A percentile compares a stretch with the other conserved stretches of the same genome.
Conservation (phyloP, 2,113 vertebrate genomes). For the Strix aluco region DNA sequence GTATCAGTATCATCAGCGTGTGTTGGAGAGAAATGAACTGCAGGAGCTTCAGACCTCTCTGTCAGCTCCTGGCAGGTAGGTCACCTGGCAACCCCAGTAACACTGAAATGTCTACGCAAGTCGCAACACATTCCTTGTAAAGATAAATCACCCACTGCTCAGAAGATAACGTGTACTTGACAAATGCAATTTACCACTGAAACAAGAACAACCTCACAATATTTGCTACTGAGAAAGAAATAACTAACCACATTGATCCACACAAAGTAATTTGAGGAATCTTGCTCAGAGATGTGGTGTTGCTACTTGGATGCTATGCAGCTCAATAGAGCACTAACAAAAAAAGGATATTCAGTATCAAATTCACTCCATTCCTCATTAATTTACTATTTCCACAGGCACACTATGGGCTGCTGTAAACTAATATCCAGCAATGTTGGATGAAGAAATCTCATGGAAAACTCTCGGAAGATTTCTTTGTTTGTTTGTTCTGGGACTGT, state of each 20-base stretch:
- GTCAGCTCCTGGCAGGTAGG: background rate
- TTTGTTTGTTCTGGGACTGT: background rate
- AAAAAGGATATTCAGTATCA: background rate
- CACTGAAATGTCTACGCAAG: rapidly evolving
- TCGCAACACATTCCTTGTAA: background rate
- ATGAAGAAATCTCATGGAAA: background rate
- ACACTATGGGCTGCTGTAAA: background rate
- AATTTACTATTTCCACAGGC: background rate
- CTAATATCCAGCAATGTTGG: background rate
- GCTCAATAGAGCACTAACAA: background rate
- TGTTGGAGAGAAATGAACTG: background rate
- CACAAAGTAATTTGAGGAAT: background rate
- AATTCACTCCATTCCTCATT: background rate
- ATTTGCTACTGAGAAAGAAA: background rate
- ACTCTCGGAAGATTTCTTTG: background rate
- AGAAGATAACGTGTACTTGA: background rate
- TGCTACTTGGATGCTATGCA: background rate
- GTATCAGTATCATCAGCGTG: rapidly evolving
- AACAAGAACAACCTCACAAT: background rate
- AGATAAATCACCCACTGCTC: background rate
- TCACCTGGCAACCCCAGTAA: background rate
- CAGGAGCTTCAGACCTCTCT: background rate
- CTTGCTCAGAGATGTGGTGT: rapidly evolving
- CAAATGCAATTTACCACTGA: background rate
- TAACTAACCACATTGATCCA: rapidly evolving